phyloP scores from a whole-genome alignment of 2,888 invertebrate genomes.

The Psylliodes chrysocephalus region DNA sequence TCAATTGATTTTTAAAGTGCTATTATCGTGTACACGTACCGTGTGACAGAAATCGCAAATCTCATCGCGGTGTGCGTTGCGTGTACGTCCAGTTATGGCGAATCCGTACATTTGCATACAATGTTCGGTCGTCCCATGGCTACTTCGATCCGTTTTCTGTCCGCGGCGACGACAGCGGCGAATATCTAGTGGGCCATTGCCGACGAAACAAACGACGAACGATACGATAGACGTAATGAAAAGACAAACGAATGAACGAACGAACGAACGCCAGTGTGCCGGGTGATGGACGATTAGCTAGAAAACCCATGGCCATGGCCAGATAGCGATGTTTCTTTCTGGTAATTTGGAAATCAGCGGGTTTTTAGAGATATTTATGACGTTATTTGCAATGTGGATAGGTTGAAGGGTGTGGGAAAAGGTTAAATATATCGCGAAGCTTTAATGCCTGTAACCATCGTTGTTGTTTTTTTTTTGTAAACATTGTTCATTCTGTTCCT shows the following conservation, averaged over 20 bases:
- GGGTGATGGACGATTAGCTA: constrained; percentile 9
- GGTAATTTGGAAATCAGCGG: constrained; percentile 4
- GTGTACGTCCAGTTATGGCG: constrained; percentile 11
- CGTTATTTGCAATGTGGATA: too few species aligned
- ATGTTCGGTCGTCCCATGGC: constrained; percentile 15
- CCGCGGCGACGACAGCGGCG: background rate
- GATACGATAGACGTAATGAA: background rate
- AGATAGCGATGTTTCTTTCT: background rate
- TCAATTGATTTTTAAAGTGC: too few species aligned
- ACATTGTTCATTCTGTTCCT: too few species aligned
- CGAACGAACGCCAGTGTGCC: background rate
- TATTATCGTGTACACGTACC: background rate
- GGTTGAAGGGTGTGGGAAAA: too few species aligned
- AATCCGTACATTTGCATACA: constrained; percentile 13
- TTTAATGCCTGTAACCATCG: too few species aligned
- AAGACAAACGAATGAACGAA: constrained; percentile 10
- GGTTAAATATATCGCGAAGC: too few species aligned
- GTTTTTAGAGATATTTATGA: background rate
- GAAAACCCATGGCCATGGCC: constrained; percentile 8
- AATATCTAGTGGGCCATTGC: constrained; percentile 4
- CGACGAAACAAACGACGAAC: background rate
- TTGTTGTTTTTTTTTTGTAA: too few species aligned
- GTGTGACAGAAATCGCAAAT: constrained; percentile 5
- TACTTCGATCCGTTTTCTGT: constrained; percentile 5
- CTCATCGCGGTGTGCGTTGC: constrained; percentile 15